Base-by-base conservation (phyloP, 2,113 vertebrate species). In the Cryptotis parvus region DNA sequence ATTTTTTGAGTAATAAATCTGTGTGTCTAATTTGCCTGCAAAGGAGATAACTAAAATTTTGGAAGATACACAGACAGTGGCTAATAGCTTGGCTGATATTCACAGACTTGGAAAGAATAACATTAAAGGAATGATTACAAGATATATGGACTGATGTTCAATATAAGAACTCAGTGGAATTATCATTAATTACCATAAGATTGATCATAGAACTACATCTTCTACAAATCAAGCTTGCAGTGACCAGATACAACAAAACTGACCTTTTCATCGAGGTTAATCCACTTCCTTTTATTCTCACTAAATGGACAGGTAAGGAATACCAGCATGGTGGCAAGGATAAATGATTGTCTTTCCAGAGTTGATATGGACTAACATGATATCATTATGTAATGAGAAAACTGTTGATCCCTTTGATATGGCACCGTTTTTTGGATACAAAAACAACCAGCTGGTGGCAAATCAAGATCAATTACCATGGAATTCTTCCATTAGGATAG, bases 381-480 rank as follows among this genome's bases (percentile, higher is more conserved):
- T n/a, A 41, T 74, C 45, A 35, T 49, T 12, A 80, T 74, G 37
- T 90, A 41, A 31, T 81, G 43, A 73, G 66, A 65, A n/a, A 8
- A 65, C 22, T 18, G 65, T 33, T 78, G 45, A 89, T 68, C 72
- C 72, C 43, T 45, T 84, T 80, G 69, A 69, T 66, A 35, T 70
- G 58, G 79, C 24, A 75, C 33, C 41, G 43, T 49, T 88, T n/a
- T 73, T 80, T 65, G 7, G 22, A 84, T 39, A 12, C 14, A 69
- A 92, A 89, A 73, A 78, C 26, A 84, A 65, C 83, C 63, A 73
- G 84, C 39, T 68, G 33, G 83, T 76, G 31, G 45, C 52, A 82
- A 89, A 92, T 91, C 85, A 78, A 91, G 65, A 89, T 26, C 70
- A 79, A 94, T 86, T 65, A 65, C 75, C 27, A 9, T 87, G 93